A percentile compares a stretch with the other conserved stretches of the same genome.
phyloP scores from a whole-genome alignment of 2,797 vertebrate species.

The Brotogeris chrysoptera region DNA sequence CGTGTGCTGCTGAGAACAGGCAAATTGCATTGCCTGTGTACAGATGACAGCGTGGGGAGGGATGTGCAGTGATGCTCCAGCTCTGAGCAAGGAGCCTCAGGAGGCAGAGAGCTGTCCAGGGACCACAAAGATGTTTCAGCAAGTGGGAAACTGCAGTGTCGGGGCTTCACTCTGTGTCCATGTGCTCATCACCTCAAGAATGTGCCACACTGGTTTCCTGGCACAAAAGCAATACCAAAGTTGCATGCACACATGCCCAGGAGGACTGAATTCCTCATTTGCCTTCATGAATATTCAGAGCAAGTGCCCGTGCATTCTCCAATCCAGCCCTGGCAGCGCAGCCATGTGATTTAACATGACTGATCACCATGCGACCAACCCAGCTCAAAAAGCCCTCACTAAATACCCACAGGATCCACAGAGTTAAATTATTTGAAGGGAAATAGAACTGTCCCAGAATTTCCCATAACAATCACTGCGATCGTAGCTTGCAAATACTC shows the following conservation, averaged over 20 bases:
- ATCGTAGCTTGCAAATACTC: slow-evolving; percentile 11
- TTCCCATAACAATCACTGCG: slow-evolving; percentile 11
- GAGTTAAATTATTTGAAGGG: slow-evolving; percentile 59
- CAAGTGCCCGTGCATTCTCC: not conserved
- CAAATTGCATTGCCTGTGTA: accelerated
- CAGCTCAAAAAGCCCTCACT: not conserved
- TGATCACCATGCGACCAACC: slow-evolving; percentile 8
- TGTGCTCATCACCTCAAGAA: accelerated
- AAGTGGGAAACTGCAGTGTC: accelerated
- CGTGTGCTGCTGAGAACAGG: not conserved
- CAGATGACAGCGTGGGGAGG: not conserved
- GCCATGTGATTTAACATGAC: slow-evolving; percentile 19
- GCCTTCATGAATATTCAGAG: slow-evolving; percentile 41
- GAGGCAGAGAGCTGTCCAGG: not conserved
- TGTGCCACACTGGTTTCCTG: not conserved
- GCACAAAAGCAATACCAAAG: not conserved
- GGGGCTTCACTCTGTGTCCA: not conserved
- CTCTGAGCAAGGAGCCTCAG: not conserved
- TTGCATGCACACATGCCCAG: not conserved
- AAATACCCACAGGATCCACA: slow-evolving; percentile 43
- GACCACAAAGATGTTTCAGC: accelerated
- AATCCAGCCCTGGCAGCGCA: slow-evolving; percentile 1
- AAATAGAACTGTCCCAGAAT: slow-evolving; percentile 36
- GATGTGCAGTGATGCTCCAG: accelerated
- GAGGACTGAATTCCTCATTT: not conserved